Percentiles rank a stretch among this genome's conserved stretches.
Conservation (phyloP, 2,113 vertebrate species). For the Ibidorhyncha struthersii region DNA sequence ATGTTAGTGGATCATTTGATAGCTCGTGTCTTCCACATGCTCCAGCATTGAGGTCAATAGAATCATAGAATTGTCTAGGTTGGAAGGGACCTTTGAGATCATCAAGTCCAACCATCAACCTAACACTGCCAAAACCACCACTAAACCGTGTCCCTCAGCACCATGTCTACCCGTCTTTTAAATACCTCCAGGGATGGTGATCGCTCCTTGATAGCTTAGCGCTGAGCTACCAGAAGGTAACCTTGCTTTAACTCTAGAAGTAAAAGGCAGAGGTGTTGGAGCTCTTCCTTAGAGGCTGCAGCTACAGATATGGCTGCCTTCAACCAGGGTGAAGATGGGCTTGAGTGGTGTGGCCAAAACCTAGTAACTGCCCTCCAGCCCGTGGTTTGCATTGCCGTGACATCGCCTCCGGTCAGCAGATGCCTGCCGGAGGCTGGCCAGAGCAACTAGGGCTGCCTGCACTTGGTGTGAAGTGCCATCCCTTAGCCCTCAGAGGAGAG, state of each 20-base stretch:
- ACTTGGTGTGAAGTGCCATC: rapidly evolving
- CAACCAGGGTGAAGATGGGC: neutral
- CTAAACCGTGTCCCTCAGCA: too few species aligned
- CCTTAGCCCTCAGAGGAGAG: neutral
- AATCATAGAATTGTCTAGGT: too few species aligned
- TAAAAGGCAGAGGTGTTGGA: neutral
- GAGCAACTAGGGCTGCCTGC: neutral
- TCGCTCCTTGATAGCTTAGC: neutral
- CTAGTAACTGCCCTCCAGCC: too few species aligned
- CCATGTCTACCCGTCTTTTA: too few species aligned
- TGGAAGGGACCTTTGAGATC: too few species aligned
- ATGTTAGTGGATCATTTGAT: rapidly evolving
- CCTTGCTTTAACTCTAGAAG: rapidly evolving
- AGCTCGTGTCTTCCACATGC: rapidly evolving
- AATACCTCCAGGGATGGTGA: too few species aligned
- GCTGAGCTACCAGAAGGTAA: neutral
- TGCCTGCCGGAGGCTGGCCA: neutral
- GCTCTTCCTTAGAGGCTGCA: neutral
- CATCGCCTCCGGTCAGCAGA: rapidly evolving
- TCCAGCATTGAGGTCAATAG: too few species aligned
- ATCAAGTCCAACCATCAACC: too few species aligned
- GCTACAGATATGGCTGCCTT: rapidly evolving
- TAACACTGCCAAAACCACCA: too few species aligned
- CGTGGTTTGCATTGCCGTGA: rapidly evolving
- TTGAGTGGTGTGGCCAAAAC: neutral